phyloP scores from a whole-genome alignment of 2,888 invertebrate genomes.

The Monopis laevigella region DNA sequence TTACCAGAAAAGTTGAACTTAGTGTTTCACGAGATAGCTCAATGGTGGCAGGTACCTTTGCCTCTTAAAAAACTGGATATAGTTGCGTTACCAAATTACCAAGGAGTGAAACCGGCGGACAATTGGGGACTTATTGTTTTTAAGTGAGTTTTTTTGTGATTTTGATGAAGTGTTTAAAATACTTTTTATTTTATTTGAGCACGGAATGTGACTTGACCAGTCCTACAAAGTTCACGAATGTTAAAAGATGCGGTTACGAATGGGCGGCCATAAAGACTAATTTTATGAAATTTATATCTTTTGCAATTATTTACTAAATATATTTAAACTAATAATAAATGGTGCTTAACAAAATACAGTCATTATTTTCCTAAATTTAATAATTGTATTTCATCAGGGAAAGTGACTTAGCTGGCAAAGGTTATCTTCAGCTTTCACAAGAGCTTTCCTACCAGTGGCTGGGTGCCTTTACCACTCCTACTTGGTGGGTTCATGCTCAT shows the following conservation, averaged over 20 bases:
- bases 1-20: constrained; percentile 66
- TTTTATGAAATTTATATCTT: too few relatives aligned
- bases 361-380: neutral
- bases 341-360: too few relatives aligned
- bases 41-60: constrained; percentile 72
- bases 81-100: constrained; percentile 76
- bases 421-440: constrained; percentile 73
- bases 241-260: too few relatives aligned
- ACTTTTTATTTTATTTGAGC: neutral
- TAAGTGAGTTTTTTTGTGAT: constrained; percentile 66
- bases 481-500: constrained; percentile 80
- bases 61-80: constrained; percentile 76
- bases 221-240: too few relatives aligned
- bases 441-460: constrained; percentile 85
- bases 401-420: constrained; percentile 73
- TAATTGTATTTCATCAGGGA: constrained; percentile 61
- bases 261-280: too few relatives aligned
- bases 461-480: constrained; percentile 77
- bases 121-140: constrained; percentile 84
- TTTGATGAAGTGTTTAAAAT: neutral
- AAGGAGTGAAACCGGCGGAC: constrained; percentile 76
- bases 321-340: too few relatives aligned
- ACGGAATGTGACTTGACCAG: too few relatives aligned
- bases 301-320: too few relatives aligned
- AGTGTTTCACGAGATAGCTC: constrained; percentile 68